These are phyloP conservation scores for Drosophila putrida DNA, from an alignment of 2,888 invertebrate species.

Conservation along the genomic window DNA sequence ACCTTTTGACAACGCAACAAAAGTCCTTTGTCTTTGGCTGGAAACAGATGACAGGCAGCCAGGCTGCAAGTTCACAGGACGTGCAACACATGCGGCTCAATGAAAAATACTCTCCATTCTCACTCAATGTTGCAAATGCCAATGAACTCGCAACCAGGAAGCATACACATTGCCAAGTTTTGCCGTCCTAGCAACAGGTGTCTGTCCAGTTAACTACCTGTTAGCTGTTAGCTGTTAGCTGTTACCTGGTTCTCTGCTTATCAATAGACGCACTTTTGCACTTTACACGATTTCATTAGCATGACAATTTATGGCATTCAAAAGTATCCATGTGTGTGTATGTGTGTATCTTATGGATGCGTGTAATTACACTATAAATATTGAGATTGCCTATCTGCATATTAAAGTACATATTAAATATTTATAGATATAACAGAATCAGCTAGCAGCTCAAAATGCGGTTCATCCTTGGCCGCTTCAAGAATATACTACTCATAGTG, in stretches of 20 bases:
- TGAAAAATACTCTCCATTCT: conserved; percentile 17
- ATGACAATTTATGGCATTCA: conserved; percentile 44
- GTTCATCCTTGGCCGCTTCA: conserved; percentile 17
- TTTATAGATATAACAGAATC: conserved; percentile 28
- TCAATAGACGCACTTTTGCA: conserved; percentile 51
- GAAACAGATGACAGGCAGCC: conserved; percentile 71
- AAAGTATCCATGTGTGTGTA: conserved; percentile 7
- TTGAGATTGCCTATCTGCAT: conserved; percentile 44
- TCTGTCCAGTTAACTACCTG: conserved; percentile 29
- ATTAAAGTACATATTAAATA: conserved; percentile 46
- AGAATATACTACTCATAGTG: conserved; percentile 10
- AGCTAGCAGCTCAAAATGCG: conserved; percentile 2
- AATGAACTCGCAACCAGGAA: conserved; percentile 75
- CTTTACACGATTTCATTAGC: conserved; percentile 55
- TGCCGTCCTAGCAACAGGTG: conserved; percentile 64
- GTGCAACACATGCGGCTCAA: conserved; percentile 68
- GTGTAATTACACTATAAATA: conserved; percentile 51
- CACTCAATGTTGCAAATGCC: conserved; percentile 47
- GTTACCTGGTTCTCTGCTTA: conserved; percentile 14
- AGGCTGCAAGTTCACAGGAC: conserved; percentile 55
- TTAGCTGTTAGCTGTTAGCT: background rate
- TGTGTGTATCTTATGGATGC: conserved; percentile 13
- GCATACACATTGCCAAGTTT: conserved; percentile 40
- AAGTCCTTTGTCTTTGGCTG: conserved; percentile 67
- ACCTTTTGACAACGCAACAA: conserved; percentile 59